A percentile compares a stretch with the other conserved stretches of the same genome.
Evolutionary conservation across 1,140 invertebrate species (phyloP).

Genomic region (Galendromus occidentalis): DNA sequence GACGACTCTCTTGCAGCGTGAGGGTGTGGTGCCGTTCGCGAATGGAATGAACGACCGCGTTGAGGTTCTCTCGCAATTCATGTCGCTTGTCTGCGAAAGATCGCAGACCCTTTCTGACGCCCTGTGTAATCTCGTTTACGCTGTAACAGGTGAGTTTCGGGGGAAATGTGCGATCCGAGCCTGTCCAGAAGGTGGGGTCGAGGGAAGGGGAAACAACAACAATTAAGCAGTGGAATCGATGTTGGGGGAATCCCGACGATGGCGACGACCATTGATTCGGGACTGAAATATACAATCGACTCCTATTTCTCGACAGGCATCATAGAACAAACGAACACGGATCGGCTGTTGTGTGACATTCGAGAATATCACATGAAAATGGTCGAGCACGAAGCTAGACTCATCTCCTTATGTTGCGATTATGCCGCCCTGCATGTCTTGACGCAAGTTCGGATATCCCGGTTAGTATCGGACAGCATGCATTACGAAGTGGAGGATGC

Average conservation of each 20-base stretch:
- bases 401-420: background rate
- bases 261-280: too few species aligned
- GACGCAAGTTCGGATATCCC: conserved; percentile 2
- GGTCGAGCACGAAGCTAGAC: conserved; percentile 6
- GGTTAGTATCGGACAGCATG: too few species aligned
- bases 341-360: conserved; percentile 6
- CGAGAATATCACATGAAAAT: conserved; percentile 10
- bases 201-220: too few species aligned
- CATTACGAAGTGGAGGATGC: too few species aligned
- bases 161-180: too few species aligned
- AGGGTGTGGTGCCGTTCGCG: background rate
- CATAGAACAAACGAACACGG: conserved; percentile 3
- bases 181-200: too few species aligned
- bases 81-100: conserved; percentile 1
- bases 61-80: conserved; percentile 9
- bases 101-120: conserved; percentile 1
- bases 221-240: too few species aligned
- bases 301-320: background rate
- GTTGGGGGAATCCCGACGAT: too few species aligned
- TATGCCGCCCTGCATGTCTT: background rate
- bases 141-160: background rate
- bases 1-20: background rate
- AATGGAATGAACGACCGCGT: conserved; percentile 8
- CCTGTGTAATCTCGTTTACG: background rate
- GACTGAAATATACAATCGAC: background rate